Base-by-base conservation (phyloP, 2,888 invertebrate species). In the Liposcelis brunnea region DNA sequence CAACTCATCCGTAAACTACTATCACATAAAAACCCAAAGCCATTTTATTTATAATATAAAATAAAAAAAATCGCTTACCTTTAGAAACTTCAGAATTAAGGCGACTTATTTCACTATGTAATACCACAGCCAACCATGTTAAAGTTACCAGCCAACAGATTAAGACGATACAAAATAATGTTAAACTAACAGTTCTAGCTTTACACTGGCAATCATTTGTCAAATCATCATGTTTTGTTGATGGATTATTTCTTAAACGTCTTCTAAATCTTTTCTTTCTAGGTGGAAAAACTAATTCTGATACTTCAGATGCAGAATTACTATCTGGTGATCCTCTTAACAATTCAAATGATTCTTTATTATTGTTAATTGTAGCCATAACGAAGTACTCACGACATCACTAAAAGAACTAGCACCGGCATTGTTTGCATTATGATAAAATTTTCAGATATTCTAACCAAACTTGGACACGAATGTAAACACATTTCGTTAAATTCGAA, bases 341-440 rank as follows among this genome's bases (percentile, higher is more conserved):
- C 38, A 77, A 67, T 53, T 75, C 71, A 58, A 74, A 74, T 51
- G 72, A 72, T 64, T 76, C 76, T 56, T 74, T 76, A 56, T 69
- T 70, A 54, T 64, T 61, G 60, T 64, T 69, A 49, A 49, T 49
- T 37, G 36, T 34, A 32, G n/a, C 38, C 42, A 45, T 35, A 48
- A 10, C n/a, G 32, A 10, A 10, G 15, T 18, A 6, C 7, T 4
- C 40, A 40, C 10, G 5, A 35, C 10, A 6, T 35, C 10, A 26
- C 8, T 26, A 15, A 34, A 33, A 38, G 7, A 8, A 7, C 37
- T n/a, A 26, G 18, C 21, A 33, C 32, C 44, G 31, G 18, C 36
- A 33, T 12, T 44, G n/a, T 36, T 45, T 43, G 15, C 19, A 11
- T 46, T 2, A 26, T 6, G 26, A 26, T 26, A 26, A 26, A 26